These are phyloP conservation scores for Struthidea cinerea DNA, from an alignment of 2,113 vertebrate species.

Conservation along the genomic window DNA sequence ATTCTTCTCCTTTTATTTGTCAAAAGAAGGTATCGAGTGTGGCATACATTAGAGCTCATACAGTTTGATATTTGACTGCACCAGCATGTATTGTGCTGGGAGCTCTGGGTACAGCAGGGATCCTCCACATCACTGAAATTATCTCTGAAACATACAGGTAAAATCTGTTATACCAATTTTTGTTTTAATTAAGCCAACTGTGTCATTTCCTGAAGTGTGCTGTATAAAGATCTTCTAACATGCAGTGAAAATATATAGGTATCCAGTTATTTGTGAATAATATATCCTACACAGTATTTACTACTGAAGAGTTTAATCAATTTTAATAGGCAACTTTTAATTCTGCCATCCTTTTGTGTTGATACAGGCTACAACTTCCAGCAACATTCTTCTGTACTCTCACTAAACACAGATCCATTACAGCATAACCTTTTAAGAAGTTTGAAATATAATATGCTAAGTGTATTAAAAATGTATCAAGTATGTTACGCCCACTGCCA, in stretches of 20 bases:
- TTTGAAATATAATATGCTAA: slow-evolving; percentile 50
- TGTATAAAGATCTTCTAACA: neutral
- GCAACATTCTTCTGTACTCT: slow-evolving; percentile 38
- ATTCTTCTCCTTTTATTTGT: neutral
- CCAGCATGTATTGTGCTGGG: neutral
- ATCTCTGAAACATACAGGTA: neutral
- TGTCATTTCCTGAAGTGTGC: neutral
- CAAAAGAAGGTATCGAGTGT: neutral
- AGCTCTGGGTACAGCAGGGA: neutral
- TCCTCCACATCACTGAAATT: neutral
- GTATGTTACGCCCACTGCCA: slow-evolving; percentile 40
- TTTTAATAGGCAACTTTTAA: slow-evolving; percentile 25
- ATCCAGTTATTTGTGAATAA: neutral
- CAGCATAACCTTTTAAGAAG: slow-evolving; percentile 54
- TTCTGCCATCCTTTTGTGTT: slow-evolving; percentile 30
- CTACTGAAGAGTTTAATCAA: neutral
- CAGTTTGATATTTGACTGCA: neutral
- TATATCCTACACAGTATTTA: neutral
- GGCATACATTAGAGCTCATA: neutral
- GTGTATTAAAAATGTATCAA: slow-evolving; percentile 58
- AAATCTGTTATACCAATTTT: neutral
- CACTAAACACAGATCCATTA: slow-evolving; percentile 60
- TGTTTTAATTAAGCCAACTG: neutral
- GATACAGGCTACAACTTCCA: slow-evolving; percentile 52
- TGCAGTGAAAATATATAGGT: neutral